Conservation (phyloP, 2,797 vertebrate species). For the Orestias chungarensis region DNA sequence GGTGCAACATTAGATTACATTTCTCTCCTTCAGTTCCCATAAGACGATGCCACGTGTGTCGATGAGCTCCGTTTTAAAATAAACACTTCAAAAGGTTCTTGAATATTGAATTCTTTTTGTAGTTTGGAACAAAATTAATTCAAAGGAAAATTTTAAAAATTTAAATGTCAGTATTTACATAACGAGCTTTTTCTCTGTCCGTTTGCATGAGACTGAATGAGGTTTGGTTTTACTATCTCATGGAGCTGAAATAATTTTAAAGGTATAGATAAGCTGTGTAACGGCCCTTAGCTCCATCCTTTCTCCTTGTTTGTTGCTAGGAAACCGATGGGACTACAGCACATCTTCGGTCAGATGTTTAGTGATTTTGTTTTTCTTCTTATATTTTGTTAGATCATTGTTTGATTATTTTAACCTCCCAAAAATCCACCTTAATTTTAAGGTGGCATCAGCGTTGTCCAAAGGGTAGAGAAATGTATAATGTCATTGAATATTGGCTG, state of each 20-base stretch:
- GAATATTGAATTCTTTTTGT: not conserved
- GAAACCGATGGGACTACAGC: slow-evolving; percentile 44
- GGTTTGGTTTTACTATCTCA: not conserved
- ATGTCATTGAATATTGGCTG: no score
- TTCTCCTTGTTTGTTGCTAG: slow-evolving; percentile 50
- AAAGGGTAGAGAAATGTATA: no score
- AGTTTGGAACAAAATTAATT: not conserved
- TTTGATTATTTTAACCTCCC: not conserved
- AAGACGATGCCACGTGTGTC: not conserved
- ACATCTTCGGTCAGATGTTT: slow-evolving; percentile 36
- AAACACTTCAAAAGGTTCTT: not conserved
- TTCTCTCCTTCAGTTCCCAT: not conserved
- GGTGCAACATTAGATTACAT: not conserved
- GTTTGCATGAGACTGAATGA: not conserved
- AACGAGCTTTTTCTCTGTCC: not conserved
- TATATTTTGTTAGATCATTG: not conserved
- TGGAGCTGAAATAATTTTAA: slow-evolving; percentile 14
- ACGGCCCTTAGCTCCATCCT: slow-evolving; percentile 15
- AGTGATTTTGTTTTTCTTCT: not conserved
- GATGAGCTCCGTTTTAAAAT: not conserved
- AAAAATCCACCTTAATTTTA: no score
- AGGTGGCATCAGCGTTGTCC: no score
- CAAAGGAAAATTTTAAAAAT: not conserved
- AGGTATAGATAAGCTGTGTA: slow-evolving; percentile 29
- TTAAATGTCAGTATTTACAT: not conserved